Conservation (phyloP, 2,888 invertebrate genomes). For the Caenorhabditis wallacei region DNA sequence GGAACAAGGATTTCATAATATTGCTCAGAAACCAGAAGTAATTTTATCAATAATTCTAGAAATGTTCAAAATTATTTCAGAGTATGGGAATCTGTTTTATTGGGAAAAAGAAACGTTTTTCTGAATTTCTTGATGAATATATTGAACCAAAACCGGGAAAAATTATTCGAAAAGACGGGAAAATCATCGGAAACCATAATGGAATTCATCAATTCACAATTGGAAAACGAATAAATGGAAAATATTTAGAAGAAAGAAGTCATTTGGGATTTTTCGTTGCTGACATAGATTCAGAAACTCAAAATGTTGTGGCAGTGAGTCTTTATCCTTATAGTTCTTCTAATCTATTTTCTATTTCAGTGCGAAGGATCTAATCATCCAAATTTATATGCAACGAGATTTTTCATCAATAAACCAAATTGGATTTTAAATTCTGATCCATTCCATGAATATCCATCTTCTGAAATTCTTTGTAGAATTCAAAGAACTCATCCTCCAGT, state of each 20-base stretch:
- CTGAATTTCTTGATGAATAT: constrained; percentile 93
- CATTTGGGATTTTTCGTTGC: constrained; percentile 89
- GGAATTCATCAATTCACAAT: constrained; percentile 93
- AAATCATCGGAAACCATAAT: constrained; percentile 89
- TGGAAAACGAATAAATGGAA: constrained; percentile 90
- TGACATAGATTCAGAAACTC: constrained; percentile 87
- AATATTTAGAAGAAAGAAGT: constrained; percentile 86
- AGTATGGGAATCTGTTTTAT: constrained; percentile 94
- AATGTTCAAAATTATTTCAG: constrained; percentile 70
- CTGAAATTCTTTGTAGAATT: constrained; percentile 66
- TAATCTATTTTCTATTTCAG: constrained; percentile 63
- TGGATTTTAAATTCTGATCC: constrained; percentile 69
- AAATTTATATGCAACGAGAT: constrained; percentile 71
- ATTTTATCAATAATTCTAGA: neutral
- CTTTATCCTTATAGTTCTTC: neutral
- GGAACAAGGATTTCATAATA: constrained; percentile 69
- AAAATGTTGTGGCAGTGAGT: constrained; percentile 89
- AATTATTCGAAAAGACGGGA: constrained; percentile 91
- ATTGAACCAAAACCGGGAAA: constrained; percentile 89
- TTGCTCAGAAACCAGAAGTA: constrained; percentile 78
- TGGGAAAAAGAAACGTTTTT: constrained; percentile 90
- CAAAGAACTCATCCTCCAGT: constrained; percentile 78
- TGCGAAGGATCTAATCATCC: constrained; percentile 76
- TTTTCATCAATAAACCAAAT: constrained; percentile 68
- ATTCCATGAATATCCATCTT: neutral